Conservation (phyloP, 2,888 invertebrate species). For the Tholera decimalis region DNA sequence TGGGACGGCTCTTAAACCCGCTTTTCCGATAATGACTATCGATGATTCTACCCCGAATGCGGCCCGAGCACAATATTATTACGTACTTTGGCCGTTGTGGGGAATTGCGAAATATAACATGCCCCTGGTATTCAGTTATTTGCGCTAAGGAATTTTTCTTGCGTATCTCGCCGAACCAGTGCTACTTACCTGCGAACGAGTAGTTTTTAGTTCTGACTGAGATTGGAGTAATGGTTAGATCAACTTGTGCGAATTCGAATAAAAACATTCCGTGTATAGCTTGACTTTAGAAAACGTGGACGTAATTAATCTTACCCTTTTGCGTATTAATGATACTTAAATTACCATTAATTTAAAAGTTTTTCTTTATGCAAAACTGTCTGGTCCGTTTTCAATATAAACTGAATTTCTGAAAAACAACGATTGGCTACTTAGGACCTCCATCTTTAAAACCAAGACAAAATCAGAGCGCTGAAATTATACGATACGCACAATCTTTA, state of each 20-base stretch:
- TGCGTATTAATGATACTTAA: too few species aligned
- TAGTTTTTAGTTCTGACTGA: slow-evolving; percentile 20
- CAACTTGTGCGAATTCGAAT: slow-evolving; percentile 2
- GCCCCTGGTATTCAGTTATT: slow-evolving; percentile 83
- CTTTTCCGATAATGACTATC: slow-evolving; percentile 91
- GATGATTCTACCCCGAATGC: slow-evolving; percentile 89
- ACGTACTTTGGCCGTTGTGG: slow-evolving; percentile 86
- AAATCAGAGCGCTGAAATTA: slow-evolving; percentile 7
- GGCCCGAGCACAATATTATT: slow-evolving; percentile 89
- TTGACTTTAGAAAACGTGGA: neutral
- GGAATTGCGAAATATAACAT: slow-evolving; percentile 87
- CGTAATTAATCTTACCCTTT: neutral
- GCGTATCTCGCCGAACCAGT: slow-evolving; percentile 60
- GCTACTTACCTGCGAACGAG: slow-evolving; percentile 32
- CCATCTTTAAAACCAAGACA: neutral
- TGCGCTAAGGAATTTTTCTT: slow-evolving; percentile 74
- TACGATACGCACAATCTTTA: slow-evolving; percentile 30
- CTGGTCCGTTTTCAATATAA: neutral
- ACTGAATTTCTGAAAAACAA: neutral
- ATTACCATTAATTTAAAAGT: neutral
- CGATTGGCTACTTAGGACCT: neutral
- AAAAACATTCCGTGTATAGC: neutral
- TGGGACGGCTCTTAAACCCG: slow-evolving; percentile 89
- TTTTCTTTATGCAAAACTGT: too few species aligned
- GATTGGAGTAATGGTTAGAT: slow-evolving; percentile 26